Base-by-base conservation (phyloP, 2,888 invertebrate genomes). In the Diaperis boleti region DNA sequence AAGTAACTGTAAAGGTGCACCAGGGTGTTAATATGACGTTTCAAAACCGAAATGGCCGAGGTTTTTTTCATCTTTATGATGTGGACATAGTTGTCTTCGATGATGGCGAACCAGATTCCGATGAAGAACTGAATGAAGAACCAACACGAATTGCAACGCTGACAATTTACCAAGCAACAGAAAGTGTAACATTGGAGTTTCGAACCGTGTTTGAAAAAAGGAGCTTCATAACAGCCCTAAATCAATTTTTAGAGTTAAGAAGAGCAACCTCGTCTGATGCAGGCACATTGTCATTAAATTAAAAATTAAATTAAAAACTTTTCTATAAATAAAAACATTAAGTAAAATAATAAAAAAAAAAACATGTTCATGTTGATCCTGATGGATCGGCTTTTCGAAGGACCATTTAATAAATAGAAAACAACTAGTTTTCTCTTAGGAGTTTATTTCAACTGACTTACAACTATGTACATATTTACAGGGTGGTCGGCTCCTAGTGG, bases 31-130 rank as follows among this genome's bases (percentile, higher is more conserved):
- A n/a, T n/a, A n/a, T n/a, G n/a, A n/a, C n/a, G n/a, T n/a, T n/a
- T n/a, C n/a, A n/a, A n/a, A n/a, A n/a, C n/a, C n/a, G n/a, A n/a
- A n/a, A n/a, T n/a, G n/a, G n/a, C n/a, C n/a, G n/a, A n/a, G n/a
- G n/a, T n/a, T n/a, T n/a, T n/a, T n/a, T n/a, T n/a, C n/a, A n/a
- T n/a, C n/a, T n/a, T n/a, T n/a, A n/a, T n/a, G n/a, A 20, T 20
- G 20, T 17, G 14, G 33, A 50, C n/a, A 50, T 50, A 50, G 33
- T 20, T 33, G 33, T 10, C 33, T 50, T 33, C 15, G 50, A 50
- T 50, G 50, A 50, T 33, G 50, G 50, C 4, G 50, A 50, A 50
- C 50, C 50, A 7, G 50, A 50, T n/a, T 41, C 41, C 41, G 41
- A 50, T 50, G 33, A 50, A 17, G 50, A 50, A 10, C 8, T 3